Percentiles rank a stretch among this genome's conserved stretches.
These are phyloP conservation scores for Adineta ricciae DNA, from an alignment of 2,888 invertebrate genomes.

Conservation along the genomic window DNA sequence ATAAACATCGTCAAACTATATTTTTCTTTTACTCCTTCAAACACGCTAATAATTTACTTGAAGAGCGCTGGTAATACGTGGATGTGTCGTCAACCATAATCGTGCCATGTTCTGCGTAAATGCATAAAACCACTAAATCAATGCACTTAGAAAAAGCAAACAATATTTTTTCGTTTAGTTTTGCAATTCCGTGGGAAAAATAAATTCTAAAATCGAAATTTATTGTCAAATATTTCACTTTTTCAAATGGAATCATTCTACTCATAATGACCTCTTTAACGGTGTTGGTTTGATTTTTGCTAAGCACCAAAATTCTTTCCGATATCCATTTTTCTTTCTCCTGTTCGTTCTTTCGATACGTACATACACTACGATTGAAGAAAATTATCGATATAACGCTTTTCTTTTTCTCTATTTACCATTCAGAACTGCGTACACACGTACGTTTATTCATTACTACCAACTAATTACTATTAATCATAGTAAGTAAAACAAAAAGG, in stretches of 20 bases:
- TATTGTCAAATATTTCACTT: not conserved
- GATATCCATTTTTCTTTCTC: not conserved
- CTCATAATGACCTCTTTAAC: not conserved
- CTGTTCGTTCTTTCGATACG: not conserved
- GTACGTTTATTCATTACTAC: not conserved
- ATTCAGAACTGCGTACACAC: not conserved
- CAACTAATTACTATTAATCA: not conserved
- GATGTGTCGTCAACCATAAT: not conserved
- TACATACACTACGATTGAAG: not conserved
- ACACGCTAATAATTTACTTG: not conserved
- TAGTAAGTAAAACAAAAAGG: not conserved
- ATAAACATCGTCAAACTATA: not conserved
- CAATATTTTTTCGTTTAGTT: not conserved
- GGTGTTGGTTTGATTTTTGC: not conserved
- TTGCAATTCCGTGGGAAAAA: not conserved
- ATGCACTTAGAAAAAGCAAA: not conserved
- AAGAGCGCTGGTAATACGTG: not conserved
- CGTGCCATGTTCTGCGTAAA: not conserved
- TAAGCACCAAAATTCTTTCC: conserved; percentile 9
- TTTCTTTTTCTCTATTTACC: not conserved
- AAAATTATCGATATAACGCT: not conserved
- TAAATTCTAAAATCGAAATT: not conserved
- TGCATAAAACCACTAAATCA: not conserved
- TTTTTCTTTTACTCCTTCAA: not conserved
- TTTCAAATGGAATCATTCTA: not conserved